These are phyloP conservation scores for Sturmia bella DNA, from an alignment of 2,888 invertebrate species.

Conservation along the genomic window DNA sequence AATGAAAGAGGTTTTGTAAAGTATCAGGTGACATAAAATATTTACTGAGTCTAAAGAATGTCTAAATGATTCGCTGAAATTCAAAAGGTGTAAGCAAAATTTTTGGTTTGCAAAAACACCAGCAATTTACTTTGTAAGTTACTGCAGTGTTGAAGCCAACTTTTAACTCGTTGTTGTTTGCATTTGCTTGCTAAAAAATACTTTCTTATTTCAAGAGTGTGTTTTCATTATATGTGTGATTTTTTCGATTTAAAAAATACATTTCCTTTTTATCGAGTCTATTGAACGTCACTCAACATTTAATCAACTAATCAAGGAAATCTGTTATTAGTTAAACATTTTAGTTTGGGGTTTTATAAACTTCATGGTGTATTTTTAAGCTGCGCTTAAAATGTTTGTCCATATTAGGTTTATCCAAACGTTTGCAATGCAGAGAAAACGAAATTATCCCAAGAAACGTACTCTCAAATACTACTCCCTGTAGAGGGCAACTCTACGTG, in stretches of 20 bases:
- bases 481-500: too few species aligned
- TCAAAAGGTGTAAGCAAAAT: too few species aligned
- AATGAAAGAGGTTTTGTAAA: too few species aligned
- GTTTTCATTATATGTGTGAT: not conserved
- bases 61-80: too few species aligned
- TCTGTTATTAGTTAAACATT: slow-evolving; percentile 58
- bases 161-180: too few species aligned
- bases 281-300: slow-evolving; percentile 67
- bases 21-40: too few species aligned
- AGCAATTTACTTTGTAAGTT: too few species aligned
- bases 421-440: not conserved
- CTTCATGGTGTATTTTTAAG: not conserved
- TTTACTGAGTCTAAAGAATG: too few species aligned
- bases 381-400: not conserved
- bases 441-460: too few species aligned
- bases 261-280: slow-evolving; percentile 41
- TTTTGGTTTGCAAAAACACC: too few species aligned
- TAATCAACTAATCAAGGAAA: slow-evolving; percentile 70
- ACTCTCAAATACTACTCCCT: too few species aligned
- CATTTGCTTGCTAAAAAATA: not conserved
- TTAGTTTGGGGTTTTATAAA: slow-evolving; percentile 14
- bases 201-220: slow-evolving; percentile 28
- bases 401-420: not conserved
- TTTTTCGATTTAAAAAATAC: slow-evolving; percentile 22
- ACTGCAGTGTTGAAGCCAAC: too few species aligned